A percentile compares a stretch with the other conserved stretches of the same genome.
These are phyloP conservation scores for Chaetops frenatus DNA, from an alignment of 2,113 vertebrate genomes.

Conservation along the genomic window DNA sequence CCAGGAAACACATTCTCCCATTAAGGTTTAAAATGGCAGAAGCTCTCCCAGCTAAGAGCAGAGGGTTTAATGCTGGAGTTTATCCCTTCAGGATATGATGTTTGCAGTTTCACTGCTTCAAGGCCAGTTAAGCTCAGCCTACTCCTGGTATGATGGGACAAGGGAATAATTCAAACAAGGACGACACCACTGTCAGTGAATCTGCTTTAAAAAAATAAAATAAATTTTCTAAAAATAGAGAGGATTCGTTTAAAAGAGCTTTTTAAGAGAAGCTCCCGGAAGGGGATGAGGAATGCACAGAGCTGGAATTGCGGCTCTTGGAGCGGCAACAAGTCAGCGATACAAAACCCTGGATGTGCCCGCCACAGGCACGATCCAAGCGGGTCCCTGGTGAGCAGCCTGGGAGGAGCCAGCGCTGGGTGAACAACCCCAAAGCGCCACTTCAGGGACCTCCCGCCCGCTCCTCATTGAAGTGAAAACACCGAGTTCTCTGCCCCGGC, in stretches of 20 bases:
- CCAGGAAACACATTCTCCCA: not conserved
- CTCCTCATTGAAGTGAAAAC: fast-evolving
- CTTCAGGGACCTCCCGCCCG: fast-evolving
- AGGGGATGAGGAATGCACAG: fast-evolving
- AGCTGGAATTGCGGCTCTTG: fast-evolving
- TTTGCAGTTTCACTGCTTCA: not conserved
- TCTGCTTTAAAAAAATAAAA: not conserved
- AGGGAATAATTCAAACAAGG: not conserved
- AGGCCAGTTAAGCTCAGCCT: not conserved
- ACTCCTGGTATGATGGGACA: fast-evolving
- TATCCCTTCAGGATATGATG: fast-evolving
- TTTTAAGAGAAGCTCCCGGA: not conserved
- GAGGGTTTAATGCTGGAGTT: not conserved
- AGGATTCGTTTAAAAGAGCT: fast-evolving
- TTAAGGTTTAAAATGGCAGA: not conserved
- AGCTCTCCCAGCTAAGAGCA: not conserved
- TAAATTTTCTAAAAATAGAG: fast-evolving
- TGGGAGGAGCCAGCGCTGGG: fast-evolving
- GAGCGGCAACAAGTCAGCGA: not conserved
- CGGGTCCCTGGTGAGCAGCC: fast-evolving
- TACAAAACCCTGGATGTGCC: fast-evolving
- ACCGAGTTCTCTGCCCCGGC: fast-evolving
- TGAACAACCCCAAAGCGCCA: fast-evolving
- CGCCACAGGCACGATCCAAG: fast-evolving
- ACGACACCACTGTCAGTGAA: not conserved